Evolutionary conservation across 1,140 invertebrate species (phyloP).

Genomic region (Brachionus koreanus): DNA sequence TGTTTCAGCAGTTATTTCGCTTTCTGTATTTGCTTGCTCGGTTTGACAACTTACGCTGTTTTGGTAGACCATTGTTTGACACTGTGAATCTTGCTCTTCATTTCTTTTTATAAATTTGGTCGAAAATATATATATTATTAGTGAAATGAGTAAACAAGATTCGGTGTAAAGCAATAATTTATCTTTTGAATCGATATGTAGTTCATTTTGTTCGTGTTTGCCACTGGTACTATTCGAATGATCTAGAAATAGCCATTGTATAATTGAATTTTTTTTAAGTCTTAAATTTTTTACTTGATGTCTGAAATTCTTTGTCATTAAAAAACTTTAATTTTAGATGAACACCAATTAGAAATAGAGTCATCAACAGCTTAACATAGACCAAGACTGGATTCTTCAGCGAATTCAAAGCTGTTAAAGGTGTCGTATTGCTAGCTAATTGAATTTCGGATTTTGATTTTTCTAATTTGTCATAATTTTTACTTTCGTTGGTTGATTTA

Average conservation of each 20-base stretch:
- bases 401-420: constrained; percentile 64
- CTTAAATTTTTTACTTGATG: not conserved
- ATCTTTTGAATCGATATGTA: not conserved
- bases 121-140: constrained; percentile 21
- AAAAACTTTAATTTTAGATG: constrained; percentile 35
- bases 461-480: constrained; percentile 62
- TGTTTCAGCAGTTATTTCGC: not conserved
- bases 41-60: not conserved
- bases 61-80: not conserved
- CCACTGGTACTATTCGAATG: not conserved
- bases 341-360: constrained; percentile 6
- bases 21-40: not conserved
- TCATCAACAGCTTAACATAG: constrained; percentile 41
- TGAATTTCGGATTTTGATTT: constrained; percentile 45
- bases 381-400: constrained; percentile 57
- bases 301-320: constrained; percentile 4
- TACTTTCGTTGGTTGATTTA: not conserved
- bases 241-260: not conserved
- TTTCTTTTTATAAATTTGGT: not conserved
- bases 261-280: not conserved
- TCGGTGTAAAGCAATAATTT: constrained; percentile 1
- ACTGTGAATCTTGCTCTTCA: not conserved
- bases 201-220: not conserved
- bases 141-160: constrained; percentile 15
- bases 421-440: constrained; percentile 57